Percentiles rank a stretch among this genome's conserved stretches.
Conservation (phyloP, 2,113 vertebrate species). For the Megaceryle torquata region DNA sequence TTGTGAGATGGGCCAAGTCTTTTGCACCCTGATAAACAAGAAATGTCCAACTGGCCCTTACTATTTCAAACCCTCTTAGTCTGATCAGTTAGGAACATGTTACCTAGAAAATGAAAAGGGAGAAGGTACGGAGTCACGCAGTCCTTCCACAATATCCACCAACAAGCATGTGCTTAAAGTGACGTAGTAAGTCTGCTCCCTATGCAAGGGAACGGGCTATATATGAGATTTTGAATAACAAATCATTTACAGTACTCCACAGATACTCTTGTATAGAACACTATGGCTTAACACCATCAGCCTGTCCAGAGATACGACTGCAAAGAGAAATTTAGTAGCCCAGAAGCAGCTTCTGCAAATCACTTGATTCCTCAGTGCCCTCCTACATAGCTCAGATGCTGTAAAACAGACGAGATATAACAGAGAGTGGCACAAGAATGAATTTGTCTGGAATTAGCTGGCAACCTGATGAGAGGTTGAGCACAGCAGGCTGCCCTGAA, state of each 20-base stretch:
- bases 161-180: background rate
- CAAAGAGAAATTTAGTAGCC: background rate
- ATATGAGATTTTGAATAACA: background rate
- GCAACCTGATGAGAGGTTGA: conserved; percentile 65
- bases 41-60: background rate
- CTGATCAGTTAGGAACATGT: background rate
- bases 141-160: background rate
- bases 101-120: conserved; percentile 5
- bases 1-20: background rate
- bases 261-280: accelerated
- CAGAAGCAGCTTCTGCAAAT: conserved; percentile 1
- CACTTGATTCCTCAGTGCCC: conserved; percentile 2
- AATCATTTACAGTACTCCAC: background rate
- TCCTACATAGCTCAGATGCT: background rate
- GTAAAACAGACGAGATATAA: conserved; percentile 49
- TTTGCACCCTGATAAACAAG: background rate
- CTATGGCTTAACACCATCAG: background rate
- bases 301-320: background rate
- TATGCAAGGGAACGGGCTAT: background rate
- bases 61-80: background rate
- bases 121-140: background rate
- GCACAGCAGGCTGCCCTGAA: conserved; percentile 72
- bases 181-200: background rate
- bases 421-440: conserved; percentile 35
- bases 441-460: conserved; percentile 45